Percentiles rank a stretch among this genome's conserved stretches.
Evolutionary conservation across 2,113 vertebrate genomes (phyloP).

Genomic region (Ceuthmochares aereus): DNA sequence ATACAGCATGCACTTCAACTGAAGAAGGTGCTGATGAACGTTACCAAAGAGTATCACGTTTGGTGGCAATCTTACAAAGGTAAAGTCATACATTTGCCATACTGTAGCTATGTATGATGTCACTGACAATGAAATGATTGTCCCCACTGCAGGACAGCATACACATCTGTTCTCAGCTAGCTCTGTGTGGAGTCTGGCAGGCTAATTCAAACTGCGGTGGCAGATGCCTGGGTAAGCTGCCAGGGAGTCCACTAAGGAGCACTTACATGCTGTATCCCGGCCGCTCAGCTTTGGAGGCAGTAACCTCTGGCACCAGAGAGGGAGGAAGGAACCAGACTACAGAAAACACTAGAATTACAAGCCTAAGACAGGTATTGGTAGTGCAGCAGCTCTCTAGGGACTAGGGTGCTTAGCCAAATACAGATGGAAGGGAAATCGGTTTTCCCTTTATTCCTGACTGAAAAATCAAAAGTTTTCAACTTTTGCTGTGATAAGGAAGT

Average conservation of each 20-base stretch:
- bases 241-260: neutral
- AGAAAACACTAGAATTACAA: neutral
- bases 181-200: neutral
- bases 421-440: neutral
- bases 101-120: rapidly evolving
- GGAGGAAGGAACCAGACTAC: neutral
- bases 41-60: neutral
- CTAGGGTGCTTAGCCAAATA: neutral
- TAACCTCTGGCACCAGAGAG: neutral
- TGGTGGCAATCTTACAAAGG: too few species aligned
- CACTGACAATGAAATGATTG: neutral
- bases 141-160: neutral
- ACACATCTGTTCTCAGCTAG: neutral
- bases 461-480: neutral
- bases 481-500: neutral
- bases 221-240: neutral
- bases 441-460: neutral
- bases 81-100: neutral
- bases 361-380: neutral
- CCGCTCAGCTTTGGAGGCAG: rapidly evolving
- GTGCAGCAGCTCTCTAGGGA: neutral
- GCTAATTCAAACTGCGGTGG: neutral
- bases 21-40: neutral
- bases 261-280: neutral
- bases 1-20: neutral